A percentile compares a stretch with the other conserved stretches of the same genome.
Evolutionary conservation across 2,888 invertebrate genomes (phyloP).

Genomic region (Lepidocyrtoides sp.): DNA sequence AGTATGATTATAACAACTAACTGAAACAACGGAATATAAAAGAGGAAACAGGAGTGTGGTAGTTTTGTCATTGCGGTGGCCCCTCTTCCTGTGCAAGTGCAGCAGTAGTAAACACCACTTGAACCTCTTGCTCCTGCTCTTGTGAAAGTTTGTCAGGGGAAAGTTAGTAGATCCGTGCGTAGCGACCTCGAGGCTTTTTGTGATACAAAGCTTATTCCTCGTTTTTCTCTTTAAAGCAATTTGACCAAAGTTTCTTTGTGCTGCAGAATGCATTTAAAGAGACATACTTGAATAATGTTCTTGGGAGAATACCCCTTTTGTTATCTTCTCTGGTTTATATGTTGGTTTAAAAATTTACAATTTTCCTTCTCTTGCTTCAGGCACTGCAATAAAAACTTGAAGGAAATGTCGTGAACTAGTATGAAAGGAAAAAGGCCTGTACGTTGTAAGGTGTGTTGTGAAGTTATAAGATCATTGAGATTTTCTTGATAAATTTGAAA

Average conservation of each 20-base stretch:
- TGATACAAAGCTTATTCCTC: too few relatives aligned
- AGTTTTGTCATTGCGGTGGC: too few relatives aligned
- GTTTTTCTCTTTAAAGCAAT: slow-evolving; percentile 37
- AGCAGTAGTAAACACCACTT: slow-evolving; percentile 36
- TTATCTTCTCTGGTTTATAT: not conserved
- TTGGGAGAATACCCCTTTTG: not conserved
- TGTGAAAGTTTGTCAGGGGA: not conserved
- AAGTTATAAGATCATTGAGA: too few relatives aligned
- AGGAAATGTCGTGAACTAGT: too few relatives aligned
- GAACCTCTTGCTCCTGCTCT: slow-evolving; percentile 9
- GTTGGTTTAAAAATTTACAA: not conserved
- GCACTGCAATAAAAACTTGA: not conserved
- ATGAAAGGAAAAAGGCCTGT: too few relatives aligned
- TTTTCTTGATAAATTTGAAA: too few relatives aligned
- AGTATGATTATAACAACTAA: too few relatives aligned
- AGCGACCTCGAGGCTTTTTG: slow-evolving; percentile 71
- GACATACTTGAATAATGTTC: not conserved
- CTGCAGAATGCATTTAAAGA: not conserved
- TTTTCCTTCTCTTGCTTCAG: not conserved
- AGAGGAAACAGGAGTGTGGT: not conserved
- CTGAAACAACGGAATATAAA: not conserved
- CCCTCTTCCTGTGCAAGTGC: too few relatives aligned
- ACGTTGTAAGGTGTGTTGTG: too few relatives aligned
- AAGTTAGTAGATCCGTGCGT: slow-evolving; percentile 75
- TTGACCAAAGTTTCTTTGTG: not conserved